Base-by-base conservation (phyloP, 2,113 vertebrate genomes). In the Anoura caudifer region DNA sequence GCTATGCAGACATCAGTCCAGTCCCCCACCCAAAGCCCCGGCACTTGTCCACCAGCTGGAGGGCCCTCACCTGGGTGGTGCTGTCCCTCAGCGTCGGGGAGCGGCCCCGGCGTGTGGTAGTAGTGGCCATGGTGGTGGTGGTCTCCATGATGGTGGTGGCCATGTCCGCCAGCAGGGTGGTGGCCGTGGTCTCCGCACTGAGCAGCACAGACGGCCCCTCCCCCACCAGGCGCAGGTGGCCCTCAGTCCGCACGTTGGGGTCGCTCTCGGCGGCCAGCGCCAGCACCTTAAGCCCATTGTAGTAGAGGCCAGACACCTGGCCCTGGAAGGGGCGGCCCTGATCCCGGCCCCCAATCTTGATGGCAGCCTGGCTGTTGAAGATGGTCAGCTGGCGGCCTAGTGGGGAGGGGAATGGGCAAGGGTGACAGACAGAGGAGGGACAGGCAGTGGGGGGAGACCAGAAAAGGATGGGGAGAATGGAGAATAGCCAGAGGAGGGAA, bases 91-190 rank as follows among this genome's bases (percentile, higher is more conserved):
- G 98, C 90, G 99, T 99, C 80, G 99, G 99, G 11, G 99, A 99
- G 52, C 99, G 99, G 97, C 99, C 99, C 96, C 99, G 98, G 93
- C 99, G 99, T 4, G 99, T 99, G 96, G 99, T 99, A 81, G 99
- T 99, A 5, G 99, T 99, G 36, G 99, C 99, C 99, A 99, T 99
- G 82, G 99, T 99, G 88, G 99, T 99, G 91, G 99, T 99, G 95
- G 99, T 99, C 96, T 99, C 99, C 99, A 99, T 99, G 98, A 99
- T 99, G 56, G 99, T 99, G 97, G 99, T 99, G 56, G 99, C 99
- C 99, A 99, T 99, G 95, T 99, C 99, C 0, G 99, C 99, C 95
- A 99, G 98, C n/a, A 99, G 98, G 26, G 99, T 99, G 95, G 99
- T 99, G 28, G 99, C 99, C 24, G 99, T 99, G 97, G 99, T 99